Conservation (phyloP, 2,888 invertebrate genomes). For the Hypercompe scribonia region DNA sequence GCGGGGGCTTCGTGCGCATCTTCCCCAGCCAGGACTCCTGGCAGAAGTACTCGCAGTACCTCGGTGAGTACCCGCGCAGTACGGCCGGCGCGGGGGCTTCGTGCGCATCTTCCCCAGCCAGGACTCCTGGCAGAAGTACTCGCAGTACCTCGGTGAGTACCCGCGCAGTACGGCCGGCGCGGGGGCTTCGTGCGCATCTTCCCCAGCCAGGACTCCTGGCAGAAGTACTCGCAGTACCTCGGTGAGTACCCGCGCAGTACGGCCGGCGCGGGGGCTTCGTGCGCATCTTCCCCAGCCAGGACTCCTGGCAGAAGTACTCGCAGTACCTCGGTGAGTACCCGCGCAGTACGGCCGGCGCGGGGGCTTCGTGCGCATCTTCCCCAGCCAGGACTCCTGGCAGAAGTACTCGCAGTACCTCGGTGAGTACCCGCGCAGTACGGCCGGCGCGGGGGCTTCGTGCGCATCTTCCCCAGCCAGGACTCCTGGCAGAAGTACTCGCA, state of each 20-base stretch:
- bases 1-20: constrained; percentile 96
- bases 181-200: constrained; percentile 97
- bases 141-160: constrained; percentile 91
- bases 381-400: constrained; percentile 95
- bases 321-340: constrained; percentile 91
- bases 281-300: constrained; percentile 95
- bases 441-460: constrained; percentile 94
- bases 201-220: constrained; percentile 95
- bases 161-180: constrained; percentile 92
- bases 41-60: constrained; percentile 92
- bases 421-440: constrained; percentile 92
- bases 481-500: constrained; percentile 94
- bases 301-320: constrained; percentile 94
- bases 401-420: constrained; percentile 93
- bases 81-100: constrained; percentile 94
- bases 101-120: constrained; percentile 96
- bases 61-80: constrained; percentile 92
- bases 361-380: constrained; percentile 96
- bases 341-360: constrained; percentile 94
- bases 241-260: constrained; percentile 93
- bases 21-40: constrained; percentile 96
- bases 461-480: constrained; percentile 96
- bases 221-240: constrained; percentile 92
- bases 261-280: constrained; percentile 95
- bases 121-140: constrained; percentile 95